Evolutionary conservation across 2,797 vertebrate genomes (phyloP), one percentile per base, ranked within the genome.

Genomic region (Urocyon cinereoargenteus): DNA sequence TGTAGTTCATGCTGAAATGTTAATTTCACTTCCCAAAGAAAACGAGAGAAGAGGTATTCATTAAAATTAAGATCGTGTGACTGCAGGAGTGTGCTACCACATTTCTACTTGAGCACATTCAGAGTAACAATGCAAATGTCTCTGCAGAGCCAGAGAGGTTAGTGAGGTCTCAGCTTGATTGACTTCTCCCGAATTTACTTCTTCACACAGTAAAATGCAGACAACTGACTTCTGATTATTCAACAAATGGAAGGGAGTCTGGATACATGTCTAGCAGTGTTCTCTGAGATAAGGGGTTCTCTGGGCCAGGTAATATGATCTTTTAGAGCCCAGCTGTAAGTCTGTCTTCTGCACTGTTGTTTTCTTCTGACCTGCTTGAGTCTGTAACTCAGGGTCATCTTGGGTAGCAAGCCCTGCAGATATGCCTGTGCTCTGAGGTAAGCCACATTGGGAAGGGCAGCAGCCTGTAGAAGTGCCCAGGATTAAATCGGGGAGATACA

Each of bases 21-120:
- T 87, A 94, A 97, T 86, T 75, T 86, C 19, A 62, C 91, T 79
- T 97, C 34, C 77, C 82, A 75, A 66, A 95, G 94, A 85, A 84
- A 57, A 62, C 0, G 2, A 66, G 92, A 53, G 40, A 40, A 86
- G 78, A 1, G 34, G 49, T 3, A 21, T 34, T 81, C 81, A 90
- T 87, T 95, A 70, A 81, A 77, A 95, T 88, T 45, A 59, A 88
- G 92, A 61, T 45, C 61, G 3, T 22, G 73, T 68, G 90, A 62
- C 31, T 36, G 9, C n/a, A 14, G 90, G 36, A 68, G 15, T 1
- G 28, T 4, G 24, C 61, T 18, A 31, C 34, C 49, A 14, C 66
- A n/a, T 62, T 72, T 24, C 16, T n/a, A 18, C 13, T 3, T 57
- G 11, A 61, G 62, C 36, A 45, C 22, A 6, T 66, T 34, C 19